Evolutionary conservation across 2,888 invertebrate genomes (phyloP), one percentile per base, ranked within the genome.

Genomic region (Eilema griseolum): DNA sequence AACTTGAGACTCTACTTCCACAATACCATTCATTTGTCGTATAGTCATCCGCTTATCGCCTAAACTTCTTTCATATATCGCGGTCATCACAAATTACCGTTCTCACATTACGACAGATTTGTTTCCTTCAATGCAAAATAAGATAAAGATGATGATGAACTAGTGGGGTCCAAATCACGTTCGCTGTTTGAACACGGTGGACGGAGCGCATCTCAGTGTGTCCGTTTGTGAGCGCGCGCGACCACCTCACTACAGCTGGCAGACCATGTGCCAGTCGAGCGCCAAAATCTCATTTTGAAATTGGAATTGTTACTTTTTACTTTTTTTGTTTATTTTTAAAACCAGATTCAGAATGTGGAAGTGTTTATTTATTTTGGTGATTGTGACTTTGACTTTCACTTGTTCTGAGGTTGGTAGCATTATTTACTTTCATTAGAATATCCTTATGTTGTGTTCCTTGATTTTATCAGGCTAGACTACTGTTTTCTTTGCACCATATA

Each of bases 151-250:
- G 74, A 74, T 78, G 77, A 83, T 80, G 71, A 82, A 81, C 85
- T 88, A 93, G 92, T 90, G 92, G 91, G 93, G 93, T 85, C 86
- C 88, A 88, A 91, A 92, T 89, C 91, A 90, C 89, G 91, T 90
- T 80, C 79, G 86, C 81, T 80, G 86, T 86, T 80, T 83, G 86
- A 78, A 77, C 82, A 80, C 78, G 66, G 80, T 75, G 80, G 80
- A 75, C 79, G 83, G 73, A 80, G 79, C 86, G 85, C 88, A 89
- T 90, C 91, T 93, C 93, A 93, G 93, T 93, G 88, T 85, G 90
- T 86, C 83, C 83, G 88, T 81, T 85, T 80, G 88, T 85, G 88
- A 88, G 79, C 88, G 90, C 88, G 90, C 89, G 92, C 90, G 89
- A 88, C 89, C 86, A 90, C 85, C 90, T 87, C 85, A 86, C 85